These are phyloP conservation scores for Mesoclemmys tuberculata DNA, from an alignment of 2,113 vertebrate genomes.

Conservation along the genomic window DNA sequence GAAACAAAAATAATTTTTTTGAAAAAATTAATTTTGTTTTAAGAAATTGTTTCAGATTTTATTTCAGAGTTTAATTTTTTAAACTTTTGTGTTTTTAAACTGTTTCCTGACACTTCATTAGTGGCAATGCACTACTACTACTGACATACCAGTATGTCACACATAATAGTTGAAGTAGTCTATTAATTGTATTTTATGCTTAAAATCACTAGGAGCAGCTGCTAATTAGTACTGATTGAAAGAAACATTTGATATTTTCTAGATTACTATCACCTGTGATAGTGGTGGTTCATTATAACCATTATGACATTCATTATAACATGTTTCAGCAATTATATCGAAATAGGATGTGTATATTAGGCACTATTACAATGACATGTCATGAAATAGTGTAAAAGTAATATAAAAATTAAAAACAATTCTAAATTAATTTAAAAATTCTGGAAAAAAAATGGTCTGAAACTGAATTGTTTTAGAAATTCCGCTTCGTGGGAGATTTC, in stretches of 20 bases:
- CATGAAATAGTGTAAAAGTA: neutral
- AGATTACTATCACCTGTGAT: neutral
- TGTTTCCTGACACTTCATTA: neutral
- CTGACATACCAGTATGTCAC: neutral
- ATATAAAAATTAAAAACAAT: neutral
- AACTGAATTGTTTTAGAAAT: neutral
- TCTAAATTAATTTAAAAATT: neutral
- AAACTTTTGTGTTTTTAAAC: neutral
- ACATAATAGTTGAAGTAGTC: neutral
- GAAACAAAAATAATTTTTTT: neutral
- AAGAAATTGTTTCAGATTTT: no score
- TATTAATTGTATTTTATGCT: neutral
- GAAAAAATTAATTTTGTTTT: neutral
- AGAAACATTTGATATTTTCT: neutral
- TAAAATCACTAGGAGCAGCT: neutral
- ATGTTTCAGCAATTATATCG: neutral
- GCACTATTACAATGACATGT: neutral
- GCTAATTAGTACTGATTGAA: neutral
- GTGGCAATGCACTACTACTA: neutral
- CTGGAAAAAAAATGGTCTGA: neutral
- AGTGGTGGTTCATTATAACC: no score
- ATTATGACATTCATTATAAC: no score
- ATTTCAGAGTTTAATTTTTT: neutral
- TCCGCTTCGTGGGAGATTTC: neutral
- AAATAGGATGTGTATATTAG: neutral